These are phyloP conservation scores for Tachypleus tridentatus DNA, from an alignment of 1,140 invertebrate species.

Conservation along the genomic window DNA sequence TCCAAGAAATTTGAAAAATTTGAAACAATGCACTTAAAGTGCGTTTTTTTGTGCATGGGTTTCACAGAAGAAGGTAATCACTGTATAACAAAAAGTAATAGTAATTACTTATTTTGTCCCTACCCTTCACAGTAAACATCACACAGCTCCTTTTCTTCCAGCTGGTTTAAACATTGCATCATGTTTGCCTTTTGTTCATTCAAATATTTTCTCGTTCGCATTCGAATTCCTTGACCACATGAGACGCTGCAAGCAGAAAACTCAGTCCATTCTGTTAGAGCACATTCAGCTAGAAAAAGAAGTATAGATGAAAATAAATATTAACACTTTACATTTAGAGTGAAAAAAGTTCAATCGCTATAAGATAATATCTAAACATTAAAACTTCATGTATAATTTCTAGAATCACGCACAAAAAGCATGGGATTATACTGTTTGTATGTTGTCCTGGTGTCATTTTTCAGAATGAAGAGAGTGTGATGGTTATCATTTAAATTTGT, in stretches of 20 bases:
- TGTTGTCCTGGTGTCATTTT: too few species aligned
- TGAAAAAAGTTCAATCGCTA: too few species aligned
- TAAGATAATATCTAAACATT: too few species aligned
- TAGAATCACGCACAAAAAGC: too few species aligned
- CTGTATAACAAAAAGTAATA: not conserved
- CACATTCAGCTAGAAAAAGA: slow-evolving; percentile 32
- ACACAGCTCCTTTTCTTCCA: slow-evolving; percentile 24
- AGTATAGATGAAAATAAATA: not conserved
- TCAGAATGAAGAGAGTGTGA: too few species aligned
- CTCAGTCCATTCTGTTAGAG: slow-evolving; percentile 41
- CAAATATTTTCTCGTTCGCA: slow-evolving; percentile 31
- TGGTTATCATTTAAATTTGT: too few species aligned
- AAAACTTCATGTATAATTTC: too few species aligned
- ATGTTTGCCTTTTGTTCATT: slow-evolving; percentile 19
- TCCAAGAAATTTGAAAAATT: not conserved
- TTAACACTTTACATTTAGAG: too few species aligned
- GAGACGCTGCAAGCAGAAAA: slow-evolving; percentile 42
- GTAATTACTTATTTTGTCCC: slow-evolving; percentile 4
- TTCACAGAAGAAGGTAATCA: too few species aligned
- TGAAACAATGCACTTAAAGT: too few species aligned
- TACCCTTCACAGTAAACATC: slow-evolving; percentile 21
- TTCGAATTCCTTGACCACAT: slow-evolving; percentile 41
- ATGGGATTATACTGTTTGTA: too few species aligned
- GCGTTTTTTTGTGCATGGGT: too few species aligned
- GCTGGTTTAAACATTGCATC: slow-evolving; percentile 16